Percentiles rank a stretch among this genome's conserved stretches.
phyloP scores from a whole-genome alignment of 2,797 vertebrate species.

The Acanthopagrus latus region DNA sequence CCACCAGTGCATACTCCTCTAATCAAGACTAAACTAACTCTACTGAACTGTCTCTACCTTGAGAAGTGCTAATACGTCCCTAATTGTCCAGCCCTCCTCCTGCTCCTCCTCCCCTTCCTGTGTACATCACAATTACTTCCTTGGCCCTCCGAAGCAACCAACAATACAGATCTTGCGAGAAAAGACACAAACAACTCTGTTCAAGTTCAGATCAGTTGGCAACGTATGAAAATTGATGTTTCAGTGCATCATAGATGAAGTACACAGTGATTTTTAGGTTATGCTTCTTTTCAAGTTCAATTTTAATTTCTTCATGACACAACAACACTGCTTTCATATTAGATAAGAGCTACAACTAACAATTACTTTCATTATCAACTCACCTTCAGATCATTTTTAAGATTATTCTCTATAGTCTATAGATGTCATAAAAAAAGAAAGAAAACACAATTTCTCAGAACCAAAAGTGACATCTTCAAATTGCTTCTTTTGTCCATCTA shows the following conservation, averaged over 20 bases:
- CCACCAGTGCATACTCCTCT: neutral
- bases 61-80: neutral
- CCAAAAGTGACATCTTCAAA: no score
- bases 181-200: constrained; percentile 27
- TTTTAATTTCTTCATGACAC: no score
- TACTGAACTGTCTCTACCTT: neutral
- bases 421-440: no score
- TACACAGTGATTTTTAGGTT: no score
- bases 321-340: no score
- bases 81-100: constrained; percentile 1
- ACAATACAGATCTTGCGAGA: neutral
- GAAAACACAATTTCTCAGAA: no score
- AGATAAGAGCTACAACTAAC: no score
- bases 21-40: constrained; percentile 10
- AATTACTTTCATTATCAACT: no score
- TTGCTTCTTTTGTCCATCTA: no score
- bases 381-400: no score
- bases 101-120: neutral
- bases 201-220: neutral
- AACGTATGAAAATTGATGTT: neutral
- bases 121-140: neutral
- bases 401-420: no score
- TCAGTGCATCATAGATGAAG: neutral
- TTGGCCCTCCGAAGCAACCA: neutral
- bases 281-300: no score